These are phyloP conservation scores for Ariolimax columbianus DNA, from an alignment of 2,888 invertebrate species.

Conservation along the genomic window DNA sequence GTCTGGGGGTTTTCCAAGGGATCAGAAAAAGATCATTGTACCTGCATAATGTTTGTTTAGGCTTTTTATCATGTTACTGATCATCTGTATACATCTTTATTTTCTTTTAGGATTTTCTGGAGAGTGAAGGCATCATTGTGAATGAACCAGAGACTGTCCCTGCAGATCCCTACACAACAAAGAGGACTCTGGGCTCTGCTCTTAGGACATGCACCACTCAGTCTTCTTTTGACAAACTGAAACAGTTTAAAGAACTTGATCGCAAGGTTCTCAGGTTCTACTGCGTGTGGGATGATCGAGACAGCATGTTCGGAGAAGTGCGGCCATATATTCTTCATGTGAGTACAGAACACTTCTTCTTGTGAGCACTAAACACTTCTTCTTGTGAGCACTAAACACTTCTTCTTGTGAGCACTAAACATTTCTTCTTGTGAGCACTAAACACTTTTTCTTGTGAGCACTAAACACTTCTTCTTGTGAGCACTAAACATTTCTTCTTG, in stretches of 20 bases:
- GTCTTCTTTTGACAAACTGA: conserved; percentile 82
- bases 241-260: conserved; percentile 87
- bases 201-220: conserved; percentile 75
- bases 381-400: too few relatives aligned
- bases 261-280: conserved; percentile 85
- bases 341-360: conserved; percentile 61
- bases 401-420: too few relatives aligned
- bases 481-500: too few relatives aligned
- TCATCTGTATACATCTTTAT: neutral
- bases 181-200: conserved; percentile 70
- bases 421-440: too few relatives aligned
- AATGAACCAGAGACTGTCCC: conserved; percentile 86
- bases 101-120: conserved; percentile 85
- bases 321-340: conserved; percentile 84
- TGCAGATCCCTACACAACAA: conserved; percentile 84
- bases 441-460: too few relatives aligned
- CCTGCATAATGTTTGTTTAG: too few relatives aligned
- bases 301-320: conserved; percentile 79
- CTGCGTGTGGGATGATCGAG: conserved; percentile 81
- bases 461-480: too few relatives aligned
- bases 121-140: conserved; percentile 89
- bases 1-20: too few relatives aligned
- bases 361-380: too few relatives aligned
- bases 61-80: conserved; percentile 5
- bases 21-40: too few relatives aligned